Base-by-base conservation (phyloP, 2,113 vertebrate genomes). In the Canis aureus region DNA sequence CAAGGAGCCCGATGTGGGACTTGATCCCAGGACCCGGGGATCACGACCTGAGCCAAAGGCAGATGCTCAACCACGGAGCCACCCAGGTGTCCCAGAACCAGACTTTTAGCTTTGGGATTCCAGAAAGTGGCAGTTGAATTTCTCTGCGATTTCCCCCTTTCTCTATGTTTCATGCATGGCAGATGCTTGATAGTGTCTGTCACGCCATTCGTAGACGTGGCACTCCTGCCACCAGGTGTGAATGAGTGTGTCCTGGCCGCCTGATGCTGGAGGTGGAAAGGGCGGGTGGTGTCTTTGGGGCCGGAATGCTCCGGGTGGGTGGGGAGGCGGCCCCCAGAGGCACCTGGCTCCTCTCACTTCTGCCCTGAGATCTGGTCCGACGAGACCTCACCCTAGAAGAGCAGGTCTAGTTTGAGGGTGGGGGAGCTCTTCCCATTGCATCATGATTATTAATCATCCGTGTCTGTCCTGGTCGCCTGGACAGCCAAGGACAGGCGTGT, bases 361-460 rank as follows among this genome's bases (percentile, higher is more conserved):
- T 32, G 15, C 27, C 51, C 17, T 67, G 80, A 88, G 76, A 95
- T 85, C 62, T 89, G 51, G 90, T 73, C 76, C 91, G 88, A 64
- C 49, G 16, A 96, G 94, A 38, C 27, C 66, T 69, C 0, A 0
- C 32, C 62, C 89, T 90, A 5, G 69, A 94, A 88, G 13, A 97
- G 76, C 64, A 96, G 69, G 87, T 94, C 16, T 43, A 32, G 16
- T 55, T 64, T 57, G 49, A 94, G 57, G 80, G 51, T 4, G 15
- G 57, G 32, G 43, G 25, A 64, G 25, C 19, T 53, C 53, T 95
- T 84, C 8, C 51, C 57, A 19, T 88, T 80, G 80, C 55, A 29
- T 84, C 90, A 67, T n/a, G 38, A 25, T 51, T 71, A 73, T 96
- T 90, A 94, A 64, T 97, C 90, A 89, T n/a, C 62, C 23, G 20